These are phyloP conservation scores for Maniola jurtina DNA, from an alignment of 1,140 invertebrate genomes.

Conservation along the genomic window DNA sequence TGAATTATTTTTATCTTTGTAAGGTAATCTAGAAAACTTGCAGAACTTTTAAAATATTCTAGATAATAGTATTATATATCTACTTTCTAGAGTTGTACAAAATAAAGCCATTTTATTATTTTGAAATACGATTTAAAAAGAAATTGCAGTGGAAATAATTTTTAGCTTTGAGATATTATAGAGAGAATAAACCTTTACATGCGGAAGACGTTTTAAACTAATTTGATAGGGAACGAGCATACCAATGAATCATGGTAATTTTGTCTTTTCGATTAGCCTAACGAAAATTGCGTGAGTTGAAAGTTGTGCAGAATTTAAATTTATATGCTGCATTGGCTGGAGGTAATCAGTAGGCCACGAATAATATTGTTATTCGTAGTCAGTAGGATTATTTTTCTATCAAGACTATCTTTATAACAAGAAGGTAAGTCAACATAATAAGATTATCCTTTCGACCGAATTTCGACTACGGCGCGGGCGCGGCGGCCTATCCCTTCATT, in stretches of 20 bases:
- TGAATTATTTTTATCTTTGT: neutral
- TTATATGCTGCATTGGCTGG: neutral
- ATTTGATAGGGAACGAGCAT: constrained; percentile 14
- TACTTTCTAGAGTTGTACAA: neutral
- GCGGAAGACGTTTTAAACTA: constrained; percentile 13
- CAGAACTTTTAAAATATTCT: constrained; percentile 1
- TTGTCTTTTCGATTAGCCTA: constrained; percentile 5
- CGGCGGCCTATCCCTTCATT: too few species aligned
- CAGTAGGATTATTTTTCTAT: too few species aligned
- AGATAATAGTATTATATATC: neutral
- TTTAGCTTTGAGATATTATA: neutral
- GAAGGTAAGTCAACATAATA: too few species aligned
- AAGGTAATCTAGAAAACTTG: constrained; percentile 8
- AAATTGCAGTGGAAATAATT: constrained; percentile 9
- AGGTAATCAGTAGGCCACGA: too few species aligned
- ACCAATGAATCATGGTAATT: constrained; percentile 11
- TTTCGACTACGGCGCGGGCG: too few species aligned
- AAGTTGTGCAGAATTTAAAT: neutral
- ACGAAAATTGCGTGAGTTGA: neutral
- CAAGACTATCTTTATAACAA: too few species aligned
- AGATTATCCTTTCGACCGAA: too few species aligned
- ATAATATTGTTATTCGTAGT: too few species aligned
- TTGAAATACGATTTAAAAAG: neutral
- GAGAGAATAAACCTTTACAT: constrained; percentile 8
- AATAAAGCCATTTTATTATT: neutral